Conservation (phyloP, 1,140 invertebrate species). For the Macrobrachium rosenbergii region DNA sequence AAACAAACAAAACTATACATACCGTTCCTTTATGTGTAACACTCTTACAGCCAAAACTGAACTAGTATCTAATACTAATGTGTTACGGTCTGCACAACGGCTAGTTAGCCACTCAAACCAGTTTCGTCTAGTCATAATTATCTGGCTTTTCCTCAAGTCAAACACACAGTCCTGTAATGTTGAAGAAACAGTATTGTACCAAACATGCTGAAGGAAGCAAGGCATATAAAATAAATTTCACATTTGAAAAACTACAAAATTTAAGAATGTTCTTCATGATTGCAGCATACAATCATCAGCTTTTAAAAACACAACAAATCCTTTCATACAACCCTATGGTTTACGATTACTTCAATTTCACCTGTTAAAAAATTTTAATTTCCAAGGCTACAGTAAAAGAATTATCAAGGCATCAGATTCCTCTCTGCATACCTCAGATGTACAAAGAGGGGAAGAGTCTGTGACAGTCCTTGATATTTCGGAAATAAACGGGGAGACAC, state of each 20-base stretch:
- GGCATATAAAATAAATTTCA: neutral
- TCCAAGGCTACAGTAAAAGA: no score
- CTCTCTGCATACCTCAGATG: no score
- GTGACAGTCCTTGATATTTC: no score
- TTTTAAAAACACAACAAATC: no score
- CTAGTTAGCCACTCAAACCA: conserved; percentile 41
- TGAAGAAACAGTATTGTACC: neutral
- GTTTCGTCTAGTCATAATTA: conserved; percentile 34
- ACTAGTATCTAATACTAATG: conserved; percentile 21
- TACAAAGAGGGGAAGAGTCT: no score
- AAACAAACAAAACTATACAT: neutral
- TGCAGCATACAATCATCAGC: no score
- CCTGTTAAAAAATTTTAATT: no score
- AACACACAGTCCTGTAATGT: conserved; percentile 50
- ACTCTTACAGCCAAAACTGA: conserved; percentile 39
- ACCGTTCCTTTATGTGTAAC: conserved; percentile 20
- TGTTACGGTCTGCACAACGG: conserved; percentile 29
- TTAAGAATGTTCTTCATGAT: no score
- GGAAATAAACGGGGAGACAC: no score
- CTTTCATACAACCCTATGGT: no score
- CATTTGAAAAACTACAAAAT: neutral
- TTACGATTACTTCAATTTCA: no score
- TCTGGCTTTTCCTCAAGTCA: conserved; percentile 27
- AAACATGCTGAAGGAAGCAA: neutral
- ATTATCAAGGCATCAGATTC: no score